These are phyloP conservation scores for Anorthoa munda DNA, from an alignment of 2,888 invertebrate species.

Conservation along the genomic window DNA sequence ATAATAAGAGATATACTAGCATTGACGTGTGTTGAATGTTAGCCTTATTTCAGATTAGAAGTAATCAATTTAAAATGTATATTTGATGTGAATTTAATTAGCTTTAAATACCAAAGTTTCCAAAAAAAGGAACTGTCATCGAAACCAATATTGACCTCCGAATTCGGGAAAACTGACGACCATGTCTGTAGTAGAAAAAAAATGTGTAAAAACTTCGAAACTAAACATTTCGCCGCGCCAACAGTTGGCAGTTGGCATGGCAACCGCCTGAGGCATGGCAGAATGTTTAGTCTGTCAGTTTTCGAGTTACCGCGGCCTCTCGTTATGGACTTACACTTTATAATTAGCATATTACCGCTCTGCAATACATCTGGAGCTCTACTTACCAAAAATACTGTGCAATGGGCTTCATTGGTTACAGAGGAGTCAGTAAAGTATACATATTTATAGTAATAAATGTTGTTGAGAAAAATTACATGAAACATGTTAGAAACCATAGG, in stretches of 20 bases:
- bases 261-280: slow-evolving; percentile 39
- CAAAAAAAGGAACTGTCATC: not conserved
- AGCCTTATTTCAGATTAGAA: not conserved
- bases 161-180: slow-evolving; percentile 6
- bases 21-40: slow-evolving; percentile 4
- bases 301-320: slow-evolving; percentile 29
- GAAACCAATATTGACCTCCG: not conserved
- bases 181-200: slow-evolving; percentile 10
- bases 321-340: slow-evolving; percentile 35
- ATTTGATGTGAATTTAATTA: not conserved
- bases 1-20: not conserved
- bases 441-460: not conserved
- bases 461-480: not conserved
- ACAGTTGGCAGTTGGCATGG: slow-evolving; percentile 40
- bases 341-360: slow-evolving; percentile 46
- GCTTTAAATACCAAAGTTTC: too few relatives aligned
- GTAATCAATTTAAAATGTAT: not conserved
- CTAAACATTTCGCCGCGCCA: slow-evolving; percentile 31
- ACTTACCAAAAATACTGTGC: slow-evolving; percentile 58
- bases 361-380: slow-evolving; percentile 33
- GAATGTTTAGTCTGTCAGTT: slow-evolving; percentile 60
- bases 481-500: not conserved
- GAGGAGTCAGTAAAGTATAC: slow-evolving; percentile 7
- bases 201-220: slow-evolving; percentile 16
- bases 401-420: slow-evolving; percentile 43